These are phyloP conservation scores for Pollenia amentaria DNA, from an alignment of 2,888 invertebrate species.

Conservation along the genomic window DNA sequence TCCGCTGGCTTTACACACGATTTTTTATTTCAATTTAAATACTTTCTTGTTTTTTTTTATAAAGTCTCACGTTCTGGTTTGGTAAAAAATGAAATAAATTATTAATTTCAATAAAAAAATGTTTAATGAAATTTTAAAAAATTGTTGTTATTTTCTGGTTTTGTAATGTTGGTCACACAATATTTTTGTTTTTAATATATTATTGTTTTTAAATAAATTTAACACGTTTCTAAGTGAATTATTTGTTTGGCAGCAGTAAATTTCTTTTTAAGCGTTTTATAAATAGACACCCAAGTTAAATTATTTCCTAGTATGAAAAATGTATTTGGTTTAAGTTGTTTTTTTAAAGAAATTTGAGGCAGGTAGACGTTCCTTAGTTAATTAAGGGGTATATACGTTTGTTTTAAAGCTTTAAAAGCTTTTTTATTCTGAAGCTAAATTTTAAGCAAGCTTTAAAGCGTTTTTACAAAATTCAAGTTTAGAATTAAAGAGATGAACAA, in stretches of 20 bases:
- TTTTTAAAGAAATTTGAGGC: too few species aligned
- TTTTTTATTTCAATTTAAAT: slow-evolving; percentile 49
- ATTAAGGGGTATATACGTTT: too few species aligned
- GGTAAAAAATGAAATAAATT: slow-evolving; percentile 57
- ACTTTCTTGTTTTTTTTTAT: slow-evolving; percentile 43
- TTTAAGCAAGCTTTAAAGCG: too few species aligned
- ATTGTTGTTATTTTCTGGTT: not conserved
- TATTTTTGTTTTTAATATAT: slow-evolving; percentile 21
- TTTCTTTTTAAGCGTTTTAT: slow-evolving; percentile 24
- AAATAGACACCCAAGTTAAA: slow-evolving; percentile 13
- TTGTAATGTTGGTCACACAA: slow-evolving; percentile 4
- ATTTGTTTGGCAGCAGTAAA: slow-evolving; percentile 14
- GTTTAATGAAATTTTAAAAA: slow-evolving; percentile 16
- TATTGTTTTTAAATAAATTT: slow-evolving; percentile 28
- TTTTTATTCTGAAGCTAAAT: too few species aligned
- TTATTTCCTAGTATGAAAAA: too few species aligned
- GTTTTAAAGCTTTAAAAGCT: too few species aligned
- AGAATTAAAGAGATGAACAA: too few species aligned
- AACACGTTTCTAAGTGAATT: slow-evolving; percentile 56
- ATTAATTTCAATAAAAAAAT: slow-evolving; percentile 35
- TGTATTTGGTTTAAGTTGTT: too few species aligned
- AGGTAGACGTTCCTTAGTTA: too few species aligned
- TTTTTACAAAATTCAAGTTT: too few species aligned
- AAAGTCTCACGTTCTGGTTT: slow-evolving; percentile 71
- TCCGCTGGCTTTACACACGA: slow-evolving; percentile 50